Evolutionary conservation across 2,888 invertebrate genomes (phyloP).

Genomic region (Emmelina monodactyla): DNA sequence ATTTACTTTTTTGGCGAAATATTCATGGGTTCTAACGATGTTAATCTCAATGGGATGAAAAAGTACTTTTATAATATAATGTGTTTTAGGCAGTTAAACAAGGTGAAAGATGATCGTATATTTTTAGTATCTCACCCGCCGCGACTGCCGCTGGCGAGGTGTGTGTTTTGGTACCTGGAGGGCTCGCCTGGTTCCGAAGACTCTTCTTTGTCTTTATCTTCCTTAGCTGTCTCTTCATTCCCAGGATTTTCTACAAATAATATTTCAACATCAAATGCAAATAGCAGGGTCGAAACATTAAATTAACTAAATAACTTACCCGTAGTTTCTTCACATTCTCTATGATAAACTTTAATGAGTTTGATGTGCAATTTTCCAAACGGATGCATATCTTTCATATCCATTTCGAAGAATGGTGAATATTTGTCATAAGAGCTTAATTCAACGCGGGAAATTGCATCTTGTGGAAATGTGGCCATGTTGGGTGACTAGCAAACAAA

Average conservation of each 20-base stretch:
- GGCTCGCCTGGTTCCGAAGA: constrained; percentile 32
- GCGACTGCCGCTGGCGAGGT: constrained; percentile 37
- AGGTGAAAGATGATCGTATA: too few relatives aligned
- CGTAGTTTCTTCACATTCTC: constrained; percentile 35
- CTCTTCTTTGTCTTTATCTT: constrained; percentile 18
- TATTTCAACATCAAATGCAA: neutral
- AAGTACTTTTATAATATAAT: too few relatives aligned
- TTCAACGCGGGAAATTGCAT: constrained; percentile 35
- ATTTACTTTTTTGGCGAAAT: too few relatives aligned
- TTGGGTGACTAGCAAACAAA: constrained; percentile 36
- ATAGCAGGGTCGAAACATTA: neutral
- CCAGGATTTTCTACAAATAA: constrained; percentile 5
- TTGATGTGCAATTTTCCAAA: constrained; percentile 44
- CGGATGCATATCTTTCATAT: constrained; percentile 46
- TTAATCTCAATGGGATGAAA: too few relatives aligned
- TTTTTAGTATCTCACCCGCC: constrained; percentile 55
- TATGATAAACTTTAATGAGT: constrained; percentile 39
- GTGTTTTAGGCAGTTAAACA: too few relatives aligned
- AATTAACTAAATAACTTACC: neutral
- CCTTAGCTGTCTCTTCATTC: constrained; percentile 19
- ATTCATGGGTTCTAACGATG: too few relatives aligned
- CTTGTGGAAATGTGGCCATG: constrained; percentile 45
- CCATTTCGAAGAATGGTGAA: constrained; percentile 48
- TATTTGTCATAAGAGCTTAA: constrained; percentile 50
- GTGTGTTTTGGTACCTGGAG: constrained; percentile 56